A percentile compares a stretch with the other conserved stretches of the same genome.
phyloP scores from a whole-genome alignment of 2,888 invertebrate species.

The Phyllotreta striolata region DNA sequence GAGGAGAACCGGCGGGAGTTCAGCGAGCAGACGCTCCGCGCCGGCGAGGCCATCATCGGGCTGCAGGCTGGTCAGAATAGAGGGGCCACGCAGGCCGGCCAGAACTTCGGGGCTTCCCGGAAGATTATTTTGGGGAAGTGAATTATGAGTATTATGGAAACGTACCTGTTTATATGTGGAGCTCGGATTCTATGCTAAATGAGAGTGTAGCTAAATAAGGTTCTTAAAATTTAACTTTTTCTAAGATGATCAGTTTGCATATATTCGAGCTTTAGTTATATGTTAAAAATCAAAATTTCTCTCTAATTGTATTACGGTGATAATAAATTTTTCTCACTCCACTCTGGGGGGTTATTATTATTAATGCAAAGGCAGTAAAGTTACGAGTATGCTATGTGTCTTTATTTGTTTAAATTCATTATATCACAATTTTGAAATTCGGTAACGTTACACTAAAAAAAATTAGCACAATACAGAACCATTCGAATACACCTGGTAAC shows the following conservation, averaged over 20 bases:
- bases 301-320: too few species aligned
- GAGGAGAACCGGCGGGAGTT: constrained; percentile 86
- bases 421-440: constrained; percentile 62
- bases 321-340: too few species aligned
- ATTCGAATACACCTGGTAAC: constrained; percentile 43
- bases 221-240: too few species aligned
- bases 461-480: constrained; percentile 41
- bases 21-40: constrained; percentile 81
- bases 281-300: too few species aligned
- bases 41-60: constrained; percentile 84
- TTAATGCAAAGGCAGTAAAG: not conserved
- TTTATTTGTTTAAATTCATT: constrained; percentile 47
- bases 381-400: constrained; percentile 39
- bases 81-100: constrained; percentile 85
- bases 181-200: too few species aligned
- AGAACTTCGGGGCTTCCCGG: constrained; percentile 84
- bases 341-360: too few species aligned
- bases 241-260: too few species aligned
- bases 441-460: constrained; percentile 60
- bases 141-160: constrained; percentile 32
- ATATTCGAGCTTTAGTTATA: too few species aligned
- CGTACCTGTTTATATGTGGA: constrained; percentile 7
- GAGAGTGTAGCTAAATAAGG: too few species aligned
- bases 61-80: constrained; percentile 89
- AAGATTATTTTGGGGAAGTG: constrained; percentile 83